Percentiles rank a stretch among this genome's conserved stretches.
phyloP scores from a whole-genome alignment of 2,113 vertebrate genomes.

The Salvator merianae region DNA sequence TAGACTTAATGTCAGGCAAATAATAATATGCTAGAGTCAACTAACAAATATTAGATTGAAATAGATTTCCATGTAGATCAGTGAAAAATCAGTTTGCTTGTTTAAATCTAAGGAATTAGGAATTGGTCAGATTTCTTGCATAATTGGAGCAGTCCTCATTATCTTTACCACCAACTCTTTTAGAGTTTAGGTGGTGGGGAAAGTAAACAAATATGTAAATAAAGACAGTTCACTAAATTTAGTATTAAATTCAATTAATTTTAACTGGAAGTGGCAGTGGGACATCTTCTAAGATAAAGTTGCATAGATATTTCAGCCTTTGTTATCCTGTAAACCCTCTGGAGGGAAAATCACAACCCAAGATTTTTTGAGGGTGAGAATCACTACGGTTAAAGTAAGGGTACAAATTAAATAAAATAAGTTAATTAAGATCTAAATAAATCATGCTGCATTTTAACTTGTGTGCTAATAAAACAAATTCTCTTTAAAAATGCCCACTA shows the following conservation, averaged over 20 bases:
- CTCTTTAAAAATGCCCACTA: background rate
- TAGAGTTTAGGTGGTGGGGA: background rate
- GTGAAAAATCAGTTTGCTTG: background rate
- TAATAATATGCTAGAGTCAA: background rate
- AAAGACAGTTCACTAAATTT: background rate
- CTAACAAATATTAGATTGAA: background rate
- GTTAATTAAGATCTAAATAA: background rate
- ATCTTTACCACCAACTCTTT: background rate
- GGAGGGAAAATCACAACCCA: background rate
- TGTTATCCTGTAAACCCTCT: background rate
- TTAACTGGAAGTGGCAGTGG: background rate
- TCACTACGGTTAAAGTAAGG: background rate
- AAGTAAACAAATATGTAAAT: background rate
- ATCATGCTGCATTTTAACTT: background rate
- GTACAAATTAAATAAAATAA: background rate
- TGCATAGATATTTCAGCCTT: background rate
- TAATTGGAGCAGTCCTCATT: background rate
- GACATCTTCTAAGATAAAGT: background rate
- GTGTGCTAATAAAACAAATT: background rate
- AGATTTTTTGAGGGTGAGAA: background rate
- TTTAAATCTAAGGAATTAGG: conserved; percentile 39
- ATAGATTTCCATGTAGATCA: background rate
- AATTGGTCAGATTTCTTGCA: background rate
- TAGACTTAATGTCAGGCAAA: background rate
- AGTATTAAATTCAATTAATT: background rate